Evolutionary conservation across 2,888 invertebrate genomes (phyloP).

Genomic region (Tetranychus piercei): DNA sequence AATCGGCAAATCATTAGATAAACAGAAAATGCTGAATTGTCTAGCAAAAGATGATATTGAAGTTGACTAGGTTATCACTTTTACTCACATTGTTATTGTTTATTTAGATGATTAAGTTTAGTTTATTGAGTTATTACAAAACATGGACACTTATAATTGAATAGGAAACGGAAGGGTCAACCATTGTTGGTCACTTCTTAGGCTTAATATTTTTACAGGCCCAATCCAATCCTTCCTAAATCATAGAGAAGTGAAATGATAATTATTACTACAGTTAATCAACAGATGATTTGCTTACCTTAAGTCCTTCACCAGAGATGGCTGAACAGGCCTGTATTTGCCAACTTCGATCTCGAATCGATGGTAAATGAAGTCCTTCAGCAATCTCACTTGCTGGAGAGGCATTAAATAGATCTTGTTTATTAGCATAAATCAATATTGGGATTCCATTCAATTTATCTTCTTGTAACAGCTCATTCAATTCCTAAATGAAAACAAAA

Average conservation of each 20-base stretch:
- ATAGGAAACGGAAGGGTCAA: no score
- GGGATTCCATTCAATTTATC: conserved; percentile 78
- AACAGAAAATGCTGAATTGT: no score
- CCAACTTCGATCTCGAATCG: conserved; percentile 83
- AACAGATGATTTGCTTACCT: conserved; percentile 38
- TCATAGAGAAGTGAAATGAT: not conserved
- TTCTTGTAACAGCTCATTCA: conserved; percentile 74
- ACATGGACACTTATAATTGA: no score
- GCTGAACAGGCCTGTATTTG: conserved; percentile 95
- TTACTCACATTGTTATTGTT: no score
- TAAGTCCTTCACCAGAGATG: conserved; percentile 68
- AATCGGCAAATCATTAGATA: no score
- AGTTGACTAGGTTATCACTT: no score
- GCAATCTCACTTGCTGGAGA: conserved; percentile 56
- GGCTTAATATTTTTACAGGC: conserved; percentile 64
- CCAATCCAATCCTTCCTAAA: conserved; percentile 80
- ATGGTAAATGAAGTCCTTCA: conserved; percentile 54
- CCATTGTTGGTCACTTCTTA: not conserved
- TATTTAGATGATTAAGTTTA: no score
- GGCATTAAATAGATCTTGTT: conserved; percentile 68
- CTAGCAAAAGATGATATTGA: no score
- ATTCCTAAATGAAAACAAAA: conserved; percentile 41
- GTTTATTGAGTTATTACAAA: no score
- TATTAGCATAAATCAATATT: conserved; percentile 84
- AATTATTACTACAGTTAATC: not conserved